Base-by-base conservation (phyloP, 2,797 vertebrate species). In the Alcedo quadribrachys region DNA sequence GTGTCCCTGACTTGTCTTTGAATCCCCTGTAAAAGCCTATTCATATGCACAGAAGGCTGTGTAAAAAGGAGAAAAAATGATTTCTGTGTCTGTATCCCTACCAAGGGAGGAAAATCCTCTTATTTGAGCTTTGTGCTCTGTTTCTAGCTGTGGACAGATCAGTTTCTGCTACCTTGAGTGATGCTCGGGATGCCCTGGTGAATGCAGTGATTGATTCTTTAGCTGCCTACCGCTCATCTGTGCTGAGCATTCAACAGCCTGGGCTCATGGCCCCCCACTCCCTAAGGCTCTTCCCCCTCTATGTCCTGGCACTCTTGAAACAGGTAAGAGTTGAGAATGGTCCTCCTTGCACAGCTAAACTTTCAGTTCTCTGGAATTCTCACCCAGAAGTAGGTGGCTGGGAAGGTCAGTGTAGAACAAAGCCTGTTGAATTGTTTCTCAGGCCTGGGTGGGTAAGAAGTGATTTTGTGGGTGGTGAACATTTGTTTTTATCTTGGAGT, bases 141-240 rank as follows among this genome's bases (percentile, higher is more conserved):
- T 33, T 86, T 73, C 4, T 48, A 98, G 99, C 99, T 68, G 99
- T 99, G 91, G 99, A 99, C 83, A 98, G 99, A 22, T 99, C 98
- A 0, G 97, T 99, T 78, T 98, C 98, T 0, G 98, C 99, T 45
- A 98, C 98, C 50, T 88, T 99, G 92, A 98, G 98, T 15, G 99
- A 99, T 3, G 99, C 99, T 58, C 98, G 99, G 21, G 99, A 99
- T 12, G 99, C 99, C 15, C 94, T 99, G 93, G 99, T 99, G 90
- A 99, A 99, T 1, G 99, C 99, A 0, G 98, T 98, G 90, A 98
- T 99, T 2, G 99, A 99, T 94, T 99, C 99, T 1, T 95, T 99
- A 27, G 90, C 98, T 6, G 98, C 99, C 2, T 99, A 98, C 81
- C 98, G 99, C 5, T 97, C 98, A 2, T 98, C 98, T 0, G 99